phyloP scores from a whole-genome alignment of 2,888 invertebrate species.

The Hyposoter didymator region DNA sequence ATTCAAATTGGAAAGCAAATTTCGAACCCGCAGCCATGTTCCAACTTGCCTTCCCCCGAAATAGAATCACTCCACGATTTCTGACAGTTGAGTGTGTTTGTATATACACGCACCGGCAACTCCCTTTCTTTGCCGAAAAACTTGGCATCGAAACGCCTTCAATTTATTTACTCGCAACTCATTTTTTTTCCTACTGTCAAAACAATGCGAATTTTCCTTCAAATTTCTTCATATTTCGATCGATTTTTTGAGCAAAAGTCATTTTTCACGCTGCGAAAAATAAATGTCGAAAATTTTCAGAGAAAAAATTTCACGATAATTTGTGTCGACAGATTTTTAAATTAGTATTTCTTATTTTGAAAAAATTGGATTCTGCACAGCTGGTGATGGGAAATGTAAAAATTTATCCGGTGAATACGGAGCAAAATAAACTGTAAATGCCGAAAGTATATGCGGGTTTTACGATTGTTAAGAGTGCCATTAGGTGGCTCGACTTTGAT shows the following conservation, averaged over 20 bases:
- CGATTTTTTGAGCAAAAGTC: neutral
- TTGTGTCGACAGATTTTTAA: neutral
- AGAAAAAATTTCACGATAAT: neutral
- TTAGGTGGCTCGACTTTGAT: neutral
- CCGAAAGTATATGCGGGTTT: neutral
- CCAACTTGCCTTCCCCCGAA: neutral
- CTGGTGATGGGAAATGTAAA: neutral
- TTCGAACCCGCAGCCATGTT: neutral
- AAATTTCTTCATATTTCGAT: neutral
- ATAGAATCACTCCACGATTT: constrained; percentile 21
- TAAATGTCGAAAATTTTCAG: neutral
- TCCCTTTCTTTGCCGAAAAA: constrained; percentile 60
- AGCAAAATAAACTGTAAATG: neutral
- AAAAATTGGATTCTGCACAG: neutral
- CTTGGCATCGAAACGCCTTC: neutral
- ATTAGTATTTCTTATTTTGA: too few species aligned
- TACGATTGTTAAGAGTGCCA: constrained; percentile 34
- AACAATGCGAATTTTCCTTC: neutral
- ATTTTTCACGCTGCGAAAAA: neutral
- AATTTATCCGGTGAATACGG: neutral
- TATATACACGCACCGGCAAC: constrained; percentile 56
- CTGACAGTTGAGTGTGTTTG: constrained; percentile 34
- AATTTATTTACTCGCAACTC: neutral
- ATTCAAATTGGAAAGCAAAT: neutral
- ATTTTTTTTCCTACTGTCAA: neutral